Evolutionary conservation across 2,888 invertebrate species (phyloP).

Genomic region (Lithophane socia): DNA sequence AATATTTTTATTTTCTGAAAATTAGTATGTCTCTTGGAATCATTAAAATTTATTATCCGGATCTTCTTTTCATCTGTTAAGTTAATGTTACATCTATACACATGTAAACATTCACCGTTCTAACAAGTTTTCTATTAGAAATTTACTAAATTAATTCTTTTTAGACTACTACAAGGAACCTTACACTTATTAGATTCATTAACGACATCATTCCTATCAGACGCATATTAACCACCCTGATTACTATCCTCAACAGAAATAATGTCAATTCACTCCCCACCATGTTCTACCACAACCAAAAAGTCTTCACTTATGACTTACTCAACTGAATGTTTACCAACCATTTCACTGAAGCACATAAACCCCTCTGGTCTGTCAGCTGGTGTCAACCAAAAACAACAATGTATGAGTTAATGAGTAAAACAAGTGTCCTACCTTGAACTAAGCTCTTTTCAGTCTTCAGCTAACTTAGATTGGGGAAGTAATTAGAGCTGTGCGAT

Average conservation of each 20-base stretch:
- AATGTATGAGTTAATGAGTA: constrained; percentile 76
- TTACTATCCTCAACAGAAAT: neutral
- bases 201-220: neutral
- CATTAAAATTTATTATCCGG: neutral
- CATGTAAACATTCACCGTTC: neutral
- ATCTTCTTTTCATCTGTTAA: too few relatives aligned
- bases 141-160: neutral
- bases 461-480: constrained; percentile 48
- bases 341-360: constrained; percentile 44
- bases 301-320: constrained; percentile 44
- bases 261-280: constrained; percentile 10
- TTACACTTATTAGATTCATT: neutral
- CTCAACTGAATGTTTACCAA: constrained; percentile 55
- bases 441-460: constrained; percentile 75
- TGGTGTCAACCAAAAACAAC: constrained; percentile 75
- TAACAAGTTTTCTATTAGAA: neutral
- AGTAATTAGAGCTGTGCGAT: constrained; percentile 39
- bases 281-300: constrained; percentile 29
- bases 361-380: constrained; percentile 64
- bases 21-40: neutral
- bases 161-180: neutral
- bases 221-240: neutral
- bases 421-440: constrained; percentile 79
- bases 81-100: too few relatives aligned
- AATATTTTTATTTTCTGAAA: neutral